A percentile compares a stretch with the other conserved stretches of the same genome.
phyloP scores from a whole-genome alignment of 2,113 vertebrate species.

The Cyprinus carpio region DNA sequence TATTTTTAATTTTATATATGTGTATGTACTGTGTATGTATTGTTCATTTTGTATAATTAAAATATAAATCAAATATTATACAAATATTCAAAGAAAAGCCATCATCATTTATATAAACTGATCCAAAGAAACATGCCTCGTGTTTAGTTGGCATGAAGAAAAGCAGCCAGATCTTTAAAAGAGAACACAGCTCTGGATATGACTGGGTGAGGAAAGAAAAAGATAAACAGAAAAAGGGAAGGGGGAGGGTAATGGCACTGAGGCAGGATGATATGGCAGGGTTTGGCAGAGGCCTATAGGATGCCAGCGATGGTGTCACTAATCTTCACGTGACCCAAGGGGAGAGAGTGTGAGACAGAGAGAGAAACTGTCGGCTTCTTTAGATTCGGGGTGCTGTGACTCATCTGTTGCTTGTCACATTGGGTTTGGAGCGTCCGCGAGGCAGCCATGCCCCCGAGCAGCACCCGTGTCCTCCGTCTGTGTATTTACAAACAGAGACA shows the following conservation, averaged over 20 bases:
- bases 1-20: no score
- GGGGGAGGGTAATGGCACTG: neutral
- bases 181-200: neutral
- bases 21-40: no score
- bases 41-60: neutral
- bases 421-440: slow-evolving; percentile 58
- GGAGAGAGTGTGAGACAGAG: slow-evolving; percentile 48
- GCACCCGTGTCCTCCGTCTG: slow-evolving; percentile 44
- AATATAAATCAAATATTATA: neutral
- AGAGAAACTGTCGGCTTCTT: slow-evolving; percentile 54
- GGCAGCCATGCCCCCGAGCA: slow-evolving; percentile 50
- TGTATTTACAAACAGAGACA: slow-evolving; percentile 64
- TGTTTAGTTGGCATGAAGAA: neutral
- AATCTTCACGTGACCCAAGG: slow-evolving; percentile 14
- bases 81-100: neutral
- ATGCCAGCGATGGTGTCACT: slow-evolving; percentile 36
- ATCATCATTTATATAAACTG: neutral
- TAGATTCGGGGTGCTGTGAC: slow-evolving; percentile 68
- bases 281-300: slow-evolving; percentile 13
- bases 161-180: neutral
- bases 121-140: neutral
- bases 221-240: neutral
- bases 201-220: neutral
- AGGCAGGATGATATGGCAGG: slow-evolving; percentile 22
- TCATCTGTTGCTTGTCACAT: slow-evolving; percentile 76